Percentiles rank a stretch among this genome's conserved stretches.
phyloP scores from a whole-genome alignment of 2,113 vertebrate species.

The Dicrurus megarhynchus region DNA sequence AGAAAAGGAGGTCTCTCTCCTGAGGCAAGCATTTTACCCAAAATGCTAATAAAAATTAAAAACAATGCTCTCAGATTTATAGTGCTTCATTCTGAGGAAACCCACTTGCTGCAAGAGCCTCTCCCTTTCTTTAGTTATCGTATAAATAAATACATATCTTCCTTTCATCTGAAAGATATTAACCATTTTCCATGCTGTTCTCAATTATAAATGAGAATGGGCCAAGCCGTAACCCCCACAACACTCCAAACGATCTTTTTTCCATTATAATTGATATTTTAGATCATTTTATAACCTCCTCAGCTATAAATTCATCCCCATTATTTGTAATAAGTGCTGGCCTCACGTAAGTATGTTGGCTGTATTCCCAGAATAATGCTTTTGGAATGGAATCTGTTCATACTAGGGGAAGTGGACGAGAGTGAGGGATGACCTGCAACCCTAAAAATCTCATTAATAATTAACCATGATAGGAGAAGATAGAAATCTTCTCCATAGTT shows the following conservation, averaged over 20 bases:
- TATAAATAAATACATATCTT: neutral
- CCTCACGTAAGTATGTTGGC: slow-evolving; percentile 30
- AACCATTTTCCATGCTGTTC: neutral
- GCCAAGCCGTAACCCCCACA: neutral
- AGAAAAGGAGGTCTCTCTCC: neutral
- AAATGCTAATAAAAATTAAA: neutral
- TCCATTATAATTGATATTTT: slow-evolving; percentile 51
- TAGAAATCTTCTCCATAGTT: neutral
- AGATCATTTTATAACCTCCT: slow-evolving; percentile 15
- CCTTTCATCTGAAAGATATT: neutral
- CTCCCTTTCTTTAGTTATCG: neutral
- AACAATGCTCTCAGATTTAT: neutral
- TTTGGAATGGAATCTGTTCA: slow-evolving; percentile 13
- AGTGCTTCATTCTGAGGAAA: neutral
- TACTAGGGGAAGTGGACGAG: neutral
- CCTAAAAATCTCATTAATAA: slow-evolving; percentile 5
- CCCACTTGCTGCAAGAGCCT: neutral
- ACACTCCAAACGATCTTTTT: neutral
- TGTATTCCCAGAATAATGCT: slow-evolving; percentile 50
- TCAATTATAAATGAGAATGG: slow-evolving; percentile 28
- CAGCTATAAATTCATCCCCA: slow-evolving; percentile 40
- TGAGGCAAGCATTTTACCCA: neutral
- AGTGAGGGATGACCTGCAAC: neutral
- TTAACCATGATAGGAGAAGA: neutral
- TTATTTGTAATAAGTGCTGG: slow-evolving; percentile 48